These are phyloP conservation scores for Lycocorax pyrrhopterus DNA, from an alignment of 2,113 vertebrate species.

Conservation along the genomic window DNA sequence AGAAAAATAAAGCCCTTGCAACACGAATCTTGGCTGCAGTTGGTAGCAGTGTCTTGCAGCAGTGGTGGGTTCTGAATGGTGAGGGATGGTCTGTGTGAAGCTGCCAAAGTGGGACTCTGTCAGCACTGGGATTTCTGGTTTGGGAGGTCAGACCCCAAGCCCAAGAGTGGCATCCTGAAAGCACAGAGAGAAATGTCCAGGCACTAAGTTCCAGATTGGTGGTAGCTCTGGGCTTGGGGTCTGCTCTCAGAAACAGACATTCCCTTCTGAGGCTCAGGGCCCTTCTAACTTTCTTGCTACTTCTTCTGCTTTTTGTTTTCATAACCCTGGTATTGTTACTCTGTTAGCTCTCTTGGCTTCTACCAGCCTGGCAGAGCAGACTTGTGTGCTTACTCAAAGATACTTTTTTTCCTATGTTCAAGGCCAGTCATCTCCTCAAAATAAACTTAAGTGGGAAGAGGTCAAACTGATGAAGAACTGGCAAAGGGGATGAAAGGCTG, in stretches of 20 bases:
- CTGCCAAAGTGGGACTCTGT: not conserved
- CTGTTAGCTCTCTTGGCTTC: not conserved
- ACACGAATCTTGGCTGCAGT: not conserved
- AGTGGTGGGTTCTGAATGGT: not conserved
- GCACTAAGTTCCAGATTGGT: not conserved
- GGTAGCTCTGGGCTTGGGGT: not conserved
- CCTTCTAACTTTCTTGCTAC: not conserved
- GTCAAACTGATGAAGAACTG: not conserved
- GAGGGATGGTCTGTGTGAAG: not conserved
- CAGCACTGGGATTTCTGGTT: not conserved
- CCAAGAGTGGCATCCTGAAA: not conserved
- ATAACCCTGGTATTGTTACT: not conserved
- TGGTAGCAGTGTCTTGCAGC: not conserved
- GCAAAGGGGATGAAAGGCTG: not conserved
- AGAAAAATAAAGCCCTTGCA: not conserved
- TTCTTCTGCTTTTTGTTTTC: not conserved
- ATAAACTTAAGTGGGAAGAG: not conserved
- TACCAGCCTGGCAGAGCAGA: not conserved
- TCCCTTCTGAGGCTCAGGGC: not conserved
- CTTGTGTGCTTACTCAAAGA: not conserved
- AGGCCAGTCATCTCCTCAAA: not conserved
- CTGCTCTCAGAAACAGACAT: not conserved
- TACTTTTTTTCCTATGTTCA: not conserved
- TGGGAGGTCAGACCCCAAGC: not conserved
- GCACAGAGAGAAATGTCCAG: not conserved